Base-by-base conservation (phyloP, 1,140 invertebrate genomes). In the Coenobita brevimanus region DNA sequence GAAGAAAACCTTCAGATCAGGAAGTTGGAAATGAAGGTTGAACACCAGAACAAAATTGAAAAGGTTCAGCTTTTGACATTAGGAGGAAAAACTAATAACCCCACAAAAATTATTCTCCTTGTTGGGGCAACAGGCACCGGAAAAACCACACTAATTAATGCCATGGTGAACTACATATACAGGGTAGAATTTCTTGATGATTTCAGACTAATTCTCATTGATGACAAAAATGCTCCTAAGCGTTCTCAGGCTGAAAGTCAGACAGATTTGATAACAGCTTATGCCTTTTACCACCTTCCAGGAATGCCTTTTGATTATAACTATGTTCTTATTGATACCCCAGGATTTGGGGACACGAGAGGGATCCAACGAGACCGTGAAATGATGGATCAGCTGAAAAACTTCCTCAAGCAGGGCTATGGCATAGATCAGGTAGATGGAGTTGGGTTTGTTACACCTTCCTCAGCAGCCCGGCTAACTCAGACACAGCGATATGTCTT, bases 321-420 rank as follows among this genome's bases (percentile, higher is more conserved):
- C 17, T 82, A 82, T 30, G 62, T 82, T 8, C 30, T 82, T 10
- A 82, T 82, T 27, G 80, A 82, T 38, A 82, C 62, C 54, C 81
- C 81, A 73, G 67, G 81, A 15, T 83, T 83, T 83, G 81, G 81
- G 21, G 81, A 83, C 50, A 83, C 81, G 1, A 50, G 67, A 73
- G 81, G 81, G 4, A 73, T 83, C 50, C 67, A 73, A 43, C 64
- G 67, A 50, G 81, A 83, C 30, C 81, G 81, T 0, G 81, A 83
- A 27, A 83, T 83, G 67, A 83, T 73, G 81, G 54, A 73, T 36
- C 81, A 73, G 24, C 8, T 83, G n/a, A 43, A 83, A 24, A 54
- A 38, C 21, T 73, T 83, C 54, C 69, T 83, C 24, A 73, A 83
- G 17, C 67, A 73, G 50, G 67, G 38, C 3, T 84, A 62, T 54